Percentiles rank a stretch among this genome's conserved stretches.
Conservation (phyloP, 35 echinoderm and acorn worm species). For the Acanthaster planci region DNA sequence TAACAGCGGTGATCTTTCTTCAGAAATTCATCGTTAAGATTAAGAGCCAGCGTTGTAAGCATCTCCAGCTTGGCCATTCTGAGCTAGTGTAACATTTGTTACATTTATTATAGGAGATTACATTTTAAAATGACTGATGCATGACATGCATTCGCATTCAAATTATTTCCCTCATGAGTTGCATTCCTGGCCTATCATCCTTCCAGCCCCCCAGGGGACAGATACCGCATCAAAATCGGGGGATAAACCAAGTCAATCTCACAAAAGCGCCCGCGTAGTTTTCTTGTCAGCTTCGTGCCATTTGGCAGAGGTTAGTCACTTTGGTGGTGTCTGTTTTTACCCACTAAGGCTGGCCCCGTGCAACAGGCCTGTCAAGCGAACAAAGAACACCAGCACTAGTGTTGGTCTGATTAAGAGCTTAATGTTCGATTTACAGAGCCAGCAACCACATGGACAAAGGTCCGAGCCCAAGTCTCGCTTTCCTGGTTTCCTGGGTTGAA, state of each 20-base stretch:
- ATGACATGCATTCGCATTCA: too few relatives aligned
- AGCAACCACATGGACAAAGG: too few relatives aligned
- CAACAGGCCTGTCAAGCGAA: neutral
- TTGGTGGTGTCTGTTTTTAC: constrained; percentile 7
- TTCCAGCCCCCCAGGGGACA: constrained; percentile 1
- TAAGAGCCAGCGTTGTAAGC: too few relatives aligned
- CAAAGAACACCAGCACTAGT: constrained; percentile 22
- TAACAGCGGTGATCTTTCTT: too few relatives aligned
- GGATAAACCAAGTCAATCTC: constrained; percentile 5
- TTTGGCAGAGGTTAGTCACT: constrained; percentile 1
- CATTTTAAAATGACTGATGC: too few relatives aligned
- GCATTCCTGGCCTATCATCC: too few relatives aligned
- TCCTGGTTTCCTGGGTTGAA: neutral
- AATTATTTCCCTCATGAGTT: too few relatives aligned
- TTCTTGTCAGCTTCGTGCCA: neutral
- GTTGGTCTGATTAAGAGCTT: constrained; percentile 30
- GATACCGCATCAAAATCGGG: constrained; percentile 6
- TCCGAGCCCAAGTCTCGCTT: neutral
- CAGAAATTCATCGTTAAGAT: too few relatives aligned
- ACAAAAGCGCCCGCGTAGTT: neutral
- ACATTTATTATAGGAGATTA: too few relatives aligned
- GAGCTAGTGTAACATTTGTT: too few relatives aligned
- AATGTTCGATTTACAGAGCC: neutral
- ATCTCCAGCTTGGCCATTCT: too few relatives aligned
- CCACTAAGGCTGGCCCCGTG: neutral